A percentile compares a stretch with the other conserved stretches of the same genome.
phyloP scores from a whole-genome alignment of 2,888 invertebrate species.

The Noctua fimbriata region DNA sequence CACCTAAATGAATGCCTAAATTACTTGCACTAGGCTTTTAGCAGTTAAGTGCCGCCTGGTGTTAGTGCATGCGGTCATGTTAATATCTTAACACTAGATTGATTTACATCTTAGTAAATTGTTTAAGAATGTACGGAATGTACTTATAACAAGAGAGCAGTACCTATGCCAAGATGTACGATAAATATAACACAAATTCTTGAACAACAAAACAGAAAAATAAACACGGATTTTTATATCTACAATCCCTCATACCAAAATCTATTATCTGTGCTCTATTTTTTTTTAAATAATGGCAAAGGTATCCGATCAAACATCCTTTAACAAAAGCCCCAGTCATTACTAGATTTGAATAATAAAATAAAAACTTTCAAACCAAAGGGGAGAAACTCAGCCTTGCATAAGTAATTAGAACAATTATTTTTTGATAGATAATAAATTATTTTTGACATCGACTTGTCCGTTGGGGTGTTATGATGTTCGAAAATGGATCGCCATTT shows the following conservation, averaged over 20 bases:
- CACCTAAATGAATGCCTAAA: neutral
- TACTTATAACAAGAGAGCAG: neutral
- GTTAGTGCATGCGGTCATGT: too few relatives aligned
- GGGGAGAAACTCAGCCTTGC: conserved; percentile 84
- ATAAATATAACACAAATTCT: neutral
- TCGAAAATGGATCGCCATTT: conserved; percentile 45
- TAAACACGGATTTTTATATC: conserved; percentile 33
- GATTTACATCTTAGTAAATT: neutral
- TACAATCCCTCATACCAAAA: conserved; percentile 28
- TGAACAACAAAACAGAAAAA: conserved; percentile 36
- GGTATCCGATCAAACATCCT: conserved; percentile 74
- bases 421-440: conserved; percentile 89
- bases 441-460: conserved; percentile 77
- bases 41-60: too few relatives aligned
- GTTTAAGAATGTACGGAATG: neutral
- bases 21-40: neutral
- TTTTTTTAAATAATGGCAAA: conserved; percentile 59
- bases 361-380: conserved; percentile 70
- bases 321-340: conserved; percentile 83
- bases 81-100: neutral
- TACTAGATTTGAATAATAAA: conserved; percentile 88
- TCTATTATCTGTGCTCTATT: conserved; percentile 55
- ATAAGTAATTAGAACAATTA: conserved; percentile 89
- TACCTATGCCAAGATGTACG: neutral
- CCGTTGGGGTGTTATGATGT: conserved; percentile 57